Evolutionary conservation across 2,888 invertebrate species (phyloP).

Genomic region (Sacculina carcini): DNA sequence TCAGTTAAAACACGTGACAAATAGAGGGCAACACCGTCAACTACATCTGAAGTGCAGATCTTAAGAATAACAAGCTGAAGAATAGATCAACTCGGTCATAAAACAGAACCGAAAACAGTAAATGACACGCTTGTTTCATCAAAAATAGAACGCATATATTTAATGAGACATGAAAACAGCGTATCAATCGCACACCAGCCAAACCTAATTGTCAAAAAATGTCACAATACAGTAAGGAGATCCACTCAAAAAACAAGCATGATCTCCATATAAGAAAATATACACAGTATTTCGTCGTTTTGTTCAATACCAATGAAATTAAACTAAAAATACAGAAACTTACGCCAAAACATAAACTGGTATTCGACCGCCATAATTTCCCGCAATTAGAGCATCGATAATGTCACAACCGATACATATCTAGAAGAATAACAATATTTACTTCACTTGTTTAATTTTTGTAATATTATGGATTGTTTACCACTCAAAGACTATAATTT

Average conservation of each 20-base stretch:
- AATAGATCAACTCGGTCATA: too few relatives aligned
- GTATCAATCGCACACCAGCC: too few relatives aligned
- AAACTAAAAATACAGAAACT: neutral
- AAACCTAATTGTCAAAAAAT: too few relatives aligned
- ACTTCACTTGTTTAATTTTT: neutral
- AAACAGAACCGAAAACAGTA: too few relatives aligned
- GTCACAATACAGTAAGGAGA: too few relatives aligned
- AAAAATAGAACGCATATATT: neutral
- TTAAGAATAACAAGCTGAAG: too few relatives aligned
- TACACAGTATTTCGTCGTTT: neutral
- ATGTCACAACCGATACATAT: neutral
- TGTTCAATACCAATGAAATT: neutral
- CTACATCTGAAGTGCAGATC: too few relatives aligned
- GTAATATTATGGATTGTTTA: neutral
- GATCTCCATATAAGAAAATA: neutral
- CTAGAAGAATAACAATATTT: neutral
- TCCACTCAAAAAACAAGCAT: neutral
- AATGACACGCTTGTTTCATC: constrained; percentile 3
- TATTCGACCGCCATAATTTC: neutral
- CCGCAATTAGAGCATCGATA: neutral
- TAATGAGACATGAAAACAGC: too few relatives aligned
- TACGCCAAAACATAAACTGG: neutral
- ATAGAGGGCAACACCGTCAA: too few relatives aligned
- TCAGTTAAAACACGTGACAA: too few relatives aligned
- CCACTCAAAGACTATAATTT: too few relatives aligned